Conservation (phyloP, 1,140 invertebrate species). For the Micrasema longulum region DNA sequence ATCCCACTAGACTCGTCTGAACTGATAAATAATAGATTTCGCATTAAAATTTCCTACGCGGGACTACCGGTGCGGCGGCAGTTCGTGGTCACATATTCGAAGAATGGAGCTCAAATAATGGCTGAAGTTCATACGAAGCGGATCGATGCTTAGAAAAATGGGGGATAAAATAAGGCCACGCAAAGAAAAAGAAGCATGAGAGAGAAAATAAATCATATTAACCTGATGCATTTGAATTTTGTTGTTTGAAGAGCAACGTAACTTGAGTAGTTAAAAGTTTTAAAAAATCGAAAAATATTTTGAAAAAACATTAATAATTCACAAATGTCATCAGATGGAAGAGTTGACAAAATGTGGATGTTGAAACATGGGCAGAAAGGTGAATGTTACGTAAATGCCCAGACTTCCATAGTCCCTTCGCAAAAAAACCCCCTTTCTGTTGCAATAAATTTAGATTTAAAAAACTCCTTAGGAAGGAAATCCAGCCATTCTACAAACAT, state of each 20-base stretch:
- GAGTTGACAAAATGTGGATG: too few relatives aligned
- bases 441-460: too few relatives aligned
- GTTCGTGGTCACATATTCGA: conserved; percentile 52
- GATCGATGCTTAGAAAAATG: background rate
- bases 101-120: conserved; percentile 52
- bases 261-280: background rate
- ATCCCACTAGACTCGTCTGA: background rate
- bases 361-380: too few relatives aligned
- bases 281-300: background rate
- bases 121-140: conserved; percentile 3
- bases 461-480: too few relatives aligned
- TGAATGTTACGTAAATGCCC: too few relatives aligned
- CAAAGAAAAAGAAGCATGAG: background rate
- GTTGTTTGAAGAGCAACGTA: background rate
- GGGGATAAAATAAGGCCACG: background rate
- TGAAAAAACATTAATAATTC: background rate
- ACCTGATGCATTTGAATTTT: background rate
- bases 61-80: conserved; percentile 47
- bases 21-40: conserved; percentile 52
- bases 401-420: too few relatives aligned
- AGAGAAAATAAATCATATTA: background rate
- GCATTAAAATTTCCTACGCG: conserved; percentile 51
- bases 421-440: too few relatives aligned
- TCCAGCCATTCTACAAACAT: too few relatives aligned
- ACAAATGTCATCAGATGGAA: conserved; percentile 1